Evolutionary conservation across 2,113 vertebrate species (phyloP).

Genomic region (human (Homo sapiens)): GRCh38 chr20:14139501-14140000

Average conservation of each 20-base stretch:
- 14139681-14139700: neutral
- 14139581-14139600: neutral
- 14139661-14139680: conserved; percentile 27
- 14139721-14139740: neutral
- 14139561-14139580: neutral
- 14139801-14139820: neutral
- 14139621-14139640: neutral
- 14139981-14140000: neutral
- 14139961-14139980: neutral
- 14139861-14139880: neutral
- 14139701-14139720: conserved; percentile 2
- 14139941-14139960: neutral
- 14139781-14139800: neutral
- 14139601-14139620: neutral
- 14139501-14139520: neutral
- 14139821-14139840: neutral
- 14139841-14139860: neutral
- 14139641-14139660: neutral
- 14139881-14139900: neutral
- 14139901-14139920: neutral
- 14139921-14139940: neutral
- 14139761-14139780: neutral
- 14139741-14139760: neutral
- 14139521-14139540: conserved; percentile 22
- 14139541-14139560: neutral